Conservation (phyloP, 2,888 invertebrate species). For the Amphipoea lucens region DNA sequence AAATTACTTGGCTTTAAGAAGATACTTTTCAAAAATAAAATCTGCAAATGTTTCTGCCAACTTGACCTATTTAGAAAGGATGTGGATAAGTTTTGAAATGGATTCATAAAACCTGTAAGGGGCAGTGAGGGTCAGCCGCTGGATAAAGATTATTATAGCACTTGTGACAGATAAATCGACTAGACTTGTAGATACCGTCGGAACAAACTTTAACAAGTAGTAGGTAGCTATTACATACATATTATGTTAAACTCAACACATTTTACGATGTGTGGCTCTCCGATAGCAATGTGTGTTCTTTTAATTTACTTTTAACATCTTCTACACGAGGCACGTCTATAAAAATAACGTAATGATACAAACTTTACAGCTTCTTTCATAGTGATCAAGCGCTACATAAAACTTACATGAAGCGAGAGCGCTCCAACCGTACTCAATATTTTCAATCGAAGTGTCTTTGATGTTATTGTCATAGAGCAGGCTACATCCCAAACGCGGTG, state of each 20-base stretch:
- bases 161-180: constrained; percentile 18
- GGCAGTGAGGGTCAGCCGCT: constrained; percentile 29
- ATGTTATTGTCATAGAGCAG: constrained; percentile 75
- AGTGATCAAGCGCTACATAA: constrained; percentile 22
- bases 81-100: constrained; percentile 31
- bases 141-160: constrained; percentile 32
- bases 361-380: constrained; percentile 25
- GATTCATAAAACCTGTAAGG: constrained; percentile 37
- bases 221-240: neutral
- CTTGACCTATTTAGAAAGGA: constrained; percentile 13
- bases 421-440: constrained; percentile 45
- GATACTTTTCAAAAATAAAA: constrained; percentile 26
- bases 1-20: constrained; percentile 34
- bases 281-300: constrained; percentile 13
- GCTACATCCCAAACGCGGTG: constrained; percentile 75
- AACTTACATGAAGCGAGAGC: constrained; percentile 20
- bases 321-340: neutral
- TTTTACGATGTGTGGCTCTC: constrained; percentile 5
- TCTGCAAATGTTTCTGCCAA: constrained; percentile 4
- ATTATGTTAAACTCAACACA: neutral
- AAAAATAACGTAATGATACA: constrained; percentile 19
- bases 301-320: constrained; percentile 33
- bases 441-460: constrained; percentile 65
- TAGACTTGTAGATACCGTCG: neutral
- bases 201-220: constrained; percentile 14